phyloP scores from a whole-genome alignment of 2,797 vertebrate genomes.

The Catamblyrhynchus diadema region DNA sequence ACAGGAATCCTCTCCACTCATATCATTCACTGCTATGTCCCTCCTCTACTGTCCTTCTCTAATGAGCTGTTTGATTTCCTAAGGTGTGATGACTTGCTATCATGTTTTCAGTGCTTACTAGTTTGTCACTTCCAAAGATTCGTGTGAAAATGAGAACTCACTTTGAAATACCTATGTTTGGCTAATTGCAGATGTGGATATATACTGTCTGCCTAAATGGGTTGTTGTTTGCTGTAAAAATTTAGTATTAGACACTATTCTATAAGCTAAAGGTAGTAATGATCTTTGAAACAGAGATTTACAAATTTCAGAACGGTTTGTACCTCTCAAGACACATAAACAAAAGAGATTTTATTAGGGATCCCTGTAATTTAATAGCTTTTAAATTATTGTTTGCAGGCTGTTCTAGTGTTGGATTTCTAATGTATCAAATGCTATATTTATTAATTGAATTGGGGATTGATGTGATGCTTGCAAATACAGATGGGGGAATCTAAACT shows the following conservation, averaged over 20 bases:
- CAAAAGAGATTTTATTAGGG: background rate
- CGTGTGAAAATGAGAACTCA: background rate
- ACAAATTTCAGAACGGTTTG: background rate
- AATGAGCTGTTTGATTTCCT: background rate
- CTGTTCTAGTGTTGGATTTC: background rate
- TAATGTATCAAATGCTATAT: background rate
- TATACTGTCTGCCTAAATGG: accelerated
- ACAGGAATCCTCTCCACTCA: background rate
- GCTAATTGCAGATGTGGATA: background rate
- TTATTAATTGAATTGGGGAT: background rate
- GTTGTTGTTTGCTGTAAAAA: background rate
- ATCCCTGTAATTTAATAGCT: background rate
- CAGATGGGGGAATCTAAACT: background rate
- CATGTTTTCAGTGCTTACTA: background rate
- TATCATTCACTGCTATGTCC: background rate
- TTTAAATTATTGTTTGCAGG: background rate
- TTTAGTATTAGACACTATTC: background rate
- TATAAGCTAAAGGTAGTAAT: background rate
- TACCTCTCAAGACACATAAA: background rate
- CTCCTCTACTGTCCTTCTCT: background rate
- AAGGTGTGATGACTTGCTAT: background rate
- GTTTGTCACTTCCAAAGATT: background rate
- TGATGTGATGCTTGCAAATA: background rate
- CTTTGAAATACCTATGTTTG: background rate
- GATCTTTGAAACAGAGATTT: background rate